Percentiles rank a stretch among this genome's conserved stretches.
These are phyloP conservation scores for Aphodius sticticus DNA, from an alignment of 2,888 invertebrate species.

Conservation along the genomic window DNA sequence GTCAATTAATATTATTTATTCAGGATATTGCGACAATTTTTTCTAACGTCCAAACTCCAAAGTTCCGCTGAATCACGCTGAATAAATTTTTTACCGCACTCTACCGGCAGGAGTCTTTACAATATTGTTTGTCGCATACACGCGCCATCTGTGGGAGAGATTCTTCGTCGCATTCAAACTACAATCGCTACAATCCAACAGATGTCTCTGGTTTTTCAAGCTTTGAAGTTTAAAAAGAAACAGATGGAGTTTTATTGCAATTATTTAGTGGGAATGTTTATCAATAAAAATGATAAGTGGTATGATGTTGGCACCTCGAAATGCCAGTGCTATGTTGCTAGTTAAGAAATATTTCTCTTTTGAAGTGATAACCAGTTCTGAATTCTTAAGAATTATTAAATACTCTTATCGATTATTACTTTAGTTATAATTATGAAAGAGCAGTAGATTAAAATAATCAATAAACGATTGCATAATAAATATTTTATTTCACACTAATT, in stretches of 20 bases:
- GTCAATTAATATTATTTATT: too few relatives aligned
- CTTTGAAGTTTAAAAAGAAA: neutral
- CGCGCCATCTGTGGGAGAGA: neutral
- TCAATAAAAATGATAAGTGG: neutral
- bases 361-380: neutral
- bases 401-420: neutral
- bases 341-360: neutral
- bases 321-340: neutral
- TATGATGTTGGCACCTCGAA: neutral
- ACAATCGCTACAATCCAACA: neutral
- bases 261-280: neutral
- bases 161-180: neutral
- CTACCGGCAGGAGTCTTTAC: too few relatives aligned
- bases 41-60: too few relatives aligned
- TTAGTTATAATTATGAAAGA: neutral
- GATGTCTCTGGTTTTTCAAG: neutral
- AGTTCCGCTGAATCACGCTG: too few relatives aligned
- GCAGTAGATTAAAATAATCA: neutral
- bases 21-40: too few relatives aligned
- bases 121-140: too few relatives aligned
- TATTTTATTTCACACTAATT: neutral
- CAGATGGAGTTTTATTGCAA: neutral
- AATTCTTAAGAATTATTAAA: too few relatives aligned
- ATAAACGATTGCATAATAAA: neutral
- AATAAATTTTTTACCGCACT: too few relatives aligned